Conservation (phyloP, 2,888 invertebrate genomes). For the Noctua comes region DNA sequence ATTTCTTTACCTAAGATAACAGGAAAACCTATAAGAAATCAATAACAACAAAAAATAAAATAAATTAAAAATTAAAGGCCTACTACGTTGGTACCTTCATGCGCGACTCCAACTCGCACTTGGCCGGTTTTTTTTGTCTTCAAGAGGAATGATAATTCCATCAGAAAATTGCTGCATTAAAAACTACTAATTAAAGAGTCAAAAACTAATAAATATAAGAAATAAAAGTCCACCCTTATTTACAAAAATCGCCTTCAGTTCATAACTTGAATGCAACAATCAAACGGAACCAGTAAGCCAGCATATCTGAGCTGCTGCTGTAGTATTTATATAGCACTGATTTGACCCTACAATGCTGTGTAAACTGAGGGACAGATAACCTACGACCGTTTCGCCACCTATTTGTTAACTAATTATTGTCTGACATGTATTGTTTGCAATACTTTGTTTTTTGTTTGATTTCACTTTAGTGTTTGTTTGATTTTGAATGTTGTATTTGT, state of each 20-base stretch:
- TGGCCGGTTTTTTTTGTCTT: not conserved
- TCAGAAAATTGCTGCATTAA: not conserved
- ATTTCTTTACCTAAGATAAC: too few relatives aligned
- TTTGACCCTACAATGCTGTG: constrained; percentile 80
- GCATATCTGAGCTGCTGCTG: constrained; percentile 76
- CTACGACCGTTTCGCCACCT: constrained; percentile 73
- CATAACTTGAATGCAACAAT: constrained; percentile 57
- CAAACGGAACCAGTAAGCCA: constrained; percentile 68
- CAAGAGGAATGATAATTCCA: not conserved
- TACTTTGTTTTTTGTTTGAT: constrained; percentile 48
- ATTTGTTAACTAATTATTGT: constrained; percentile 75
- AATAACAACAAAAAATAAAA: too few relatives aligned
- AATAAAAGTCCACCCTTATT: not conserved
- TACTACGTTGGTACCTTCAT: too few relatives aligned
- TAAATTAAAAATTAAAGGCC: too few relatives aligned
- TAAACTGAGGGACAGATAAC: constrained; percentile 81
- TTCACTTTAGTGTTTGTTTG: constrained; percentile 14
- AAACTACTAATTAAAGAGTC: not conserved
- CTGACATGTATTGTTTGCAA: constrained; percentile 58
- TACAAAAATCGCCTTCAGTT: constrained; percentile 58
- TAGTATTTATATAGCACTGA: constrained; percentile 84
- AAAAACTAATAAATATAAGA: not conserved
- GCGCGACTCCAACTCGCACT: too few relatives aligned
- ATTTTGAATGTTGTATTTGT: not conserved
- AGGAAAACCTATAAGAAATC: too few relatives aligned